Conservation (phyloP, 2,113 vertebrate genomes). For the Catharus fuscescens region DNA sequence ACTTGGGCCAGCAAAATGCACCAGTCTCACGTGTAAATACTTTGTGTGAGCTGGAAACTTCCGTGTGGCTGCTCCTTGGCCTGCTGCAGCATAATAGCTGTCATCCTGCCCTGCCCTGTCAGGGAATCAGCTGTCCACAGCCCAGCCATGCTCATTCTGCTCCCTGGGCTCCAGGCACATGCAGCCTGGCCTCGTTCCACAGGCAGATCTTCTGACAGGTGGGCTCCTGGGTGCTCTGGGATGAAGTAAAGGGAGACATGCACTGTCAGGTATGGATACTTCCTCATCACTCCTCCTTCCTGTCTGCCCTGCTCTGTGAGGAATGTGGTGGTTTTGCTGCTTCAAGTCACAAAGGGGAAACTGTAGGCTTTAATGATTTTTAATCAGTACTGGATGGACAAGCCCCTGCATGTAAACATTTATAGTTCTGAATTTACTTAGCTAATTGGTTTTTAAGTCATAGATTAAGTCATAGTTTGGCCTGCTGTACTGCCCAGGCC, state of each 20-base stretch:
- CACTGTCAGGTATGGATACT: background rate
- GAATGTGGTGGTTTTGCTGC: background rate
- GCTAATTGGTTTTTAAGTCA: slow-evolving; percentile 9
- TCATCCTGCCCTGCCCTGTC: background rate
- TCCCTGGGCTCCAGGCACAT: rapidly evolving
- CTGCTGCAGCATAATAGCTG: background rate
- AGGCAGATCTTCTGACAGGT: background rate
- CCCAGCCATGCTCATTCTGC: rapidly evolving
- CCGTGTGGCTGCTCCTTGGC: background rate
- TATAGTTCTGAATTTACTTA: slow-evolving; percentile 8
- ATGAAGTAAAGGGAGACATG: background rate
- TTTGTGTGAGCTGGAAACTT: background rate
- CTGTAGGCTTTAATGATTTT: background rate
- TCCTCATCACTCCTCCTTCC: background rate
- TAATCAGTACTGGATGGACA: background rate
- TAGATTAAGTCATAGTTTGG: slow-evolving; percentile 24
- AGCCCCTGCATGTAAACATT: background rate
- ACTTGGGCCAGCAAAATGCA: background rate
- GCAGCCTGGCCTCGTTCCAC: rapidly evolving
- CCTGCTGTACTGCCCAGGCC: background rate
- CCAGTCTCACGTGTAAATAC: background rate
- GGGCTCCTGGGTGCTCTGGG: background rate
- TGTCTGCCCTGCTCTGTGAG: background rate
- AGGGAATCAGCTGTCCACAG: rapidly evolving
- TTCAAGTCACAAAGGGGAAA: background rate